Evolutionary conservation across 2,113 vertebrate genomes (phyloP).

Genomic region (Coregonus clupeaformis): DNA sequence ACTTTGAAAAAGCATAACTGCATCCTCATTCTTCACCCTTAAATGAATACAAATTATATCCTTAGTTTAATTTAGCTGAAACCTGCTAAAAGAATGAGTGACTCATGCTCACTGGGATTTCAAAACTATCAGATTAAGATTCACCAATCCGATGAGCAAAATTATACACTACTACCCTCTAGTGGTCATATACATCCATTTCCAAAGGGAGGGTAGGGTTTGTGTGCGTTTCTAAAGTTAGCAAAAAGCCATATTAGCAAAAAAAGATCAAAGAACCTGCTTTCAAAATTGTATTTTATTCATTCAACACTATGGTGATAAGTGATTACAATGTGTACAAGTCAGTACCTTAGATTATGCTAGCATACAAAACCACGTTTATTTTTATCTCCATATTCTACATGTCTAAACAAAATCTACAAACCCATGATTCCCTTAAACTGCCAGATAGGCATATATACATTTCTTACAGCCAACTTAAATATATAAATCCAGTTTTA

Average conservation of each 20-base stretch:
- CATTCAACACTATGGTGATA: conserved; percentile 60
- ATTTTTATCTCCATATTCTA: conserved; percentile 32
- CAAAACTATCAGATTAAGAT: no score
- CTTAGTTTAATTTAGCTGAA: no score
- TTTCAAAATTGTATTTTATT: conserved; percentile 61
- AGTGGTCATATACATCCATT: background rate
- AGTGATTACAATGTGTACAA: conserved; percentile 68
- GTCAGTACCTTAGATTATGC: conserved; percentile 64
- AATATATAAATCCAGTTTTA: conserved; percentile 59
- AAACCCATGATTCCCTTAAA: conserved; percentile 55
- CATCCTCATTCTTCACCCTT: background rate
- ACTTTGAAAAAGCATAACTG: background rate
- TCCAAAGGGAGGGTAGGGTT: background rate
- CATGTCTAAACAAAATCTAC: conserved; percentile 57
- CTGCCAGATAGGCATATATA: conserved; percentile 52
- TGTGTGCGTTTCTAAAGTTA: background rate
- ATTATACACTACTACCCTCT: background rate
- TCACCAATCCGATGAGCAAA: background rate
- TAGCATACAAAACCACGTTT: conserved; percentile 20
- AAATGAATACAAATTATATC: no score
- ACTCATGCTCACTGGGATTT: no score
- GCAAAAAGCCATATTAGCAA: conserved; percentile 11
- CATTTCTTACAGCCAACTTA: conserved; percentile 32
- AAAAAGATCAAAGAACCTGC: background rate
- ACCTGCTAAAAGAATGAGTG: no score